Percentiles rank a stretch among this genome's conserved stretches.
These are phyloP conservation scores for Macquaria ambigua DNA, from an alignment of 2,113 vertebrate genomes.

Conservation along the genomic window DNA sequence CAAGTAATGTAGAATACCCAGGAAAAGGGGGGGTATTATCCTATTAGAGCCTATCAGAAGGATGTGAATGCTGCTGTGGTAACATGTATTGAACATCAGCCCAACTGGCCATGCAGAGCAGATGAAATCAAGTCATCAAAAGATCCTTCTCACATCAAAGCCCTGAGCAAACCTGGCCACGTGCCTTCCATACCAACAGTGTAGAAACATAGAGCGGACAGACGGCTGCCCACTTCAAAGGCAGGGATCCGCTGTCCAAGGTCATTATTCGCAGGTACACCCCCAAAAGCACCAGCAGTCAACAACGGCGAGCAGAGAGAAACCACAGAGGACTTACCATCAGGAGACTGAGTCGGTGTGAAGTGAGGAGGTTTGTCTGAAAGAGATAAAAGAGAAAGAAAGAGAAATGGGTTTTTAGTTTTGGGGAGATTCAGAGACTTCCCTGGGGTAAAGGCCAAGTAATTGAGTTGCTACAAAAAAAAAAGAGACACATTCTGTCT, in stretches of 20 bases:
- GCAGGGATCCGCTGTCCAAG: slow-evolving; percentile 44
- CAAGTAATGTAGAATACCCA: slow-evolving; percentile 20
- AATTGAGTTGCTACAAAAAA: slow-evolving; percentile 68
- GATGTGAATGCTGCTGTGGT: slow-evolving; percentile 51
- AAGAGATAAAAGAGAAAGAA: slow-evolving; percentile 81
- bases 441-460: slow-evolving; percentile 59
- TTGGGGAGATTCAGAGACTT: slow-evolving; percentile 64
- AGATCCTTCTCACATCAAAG: slow-evolving; percentile 81
- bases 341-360: slow-evolving; percentile 86
- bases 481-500: slow-evolving; percentile 33
- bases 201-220: slow-evolving; percentile 29
- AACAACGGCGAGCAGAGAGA: slow-evolving; percentile 40
- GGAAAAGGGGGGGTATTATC: slow-evolving; percentile 41
- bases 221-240: slow-evolving; percentile 72
- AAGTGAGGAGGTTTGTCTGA: slow-evolving; percentile 96
- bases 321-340: slow-evolving; percentile 90
- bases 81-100: slow-evolving; percentile 66
- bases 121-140: slow-evolving; percentile 84
- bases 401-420: slow-evolving; percentile 77
- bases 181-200: slow-evolving; percentile 58
- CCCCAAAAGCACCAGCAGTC: slow-evolving; percentile 56
- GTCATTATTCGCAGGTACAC: slow-evolving; percentile 67
- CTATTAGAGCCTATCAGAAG: slow-evolving; percentile 63
- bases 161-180: slow-evolving; percentile 49
- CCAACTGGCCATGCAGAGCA: slow-evolving; percentile 51